Evolutionary conservation across 2,113 vertebrate species (phyloP).

Genomic region (Gymnobelideus leadbeateri): DNA sequence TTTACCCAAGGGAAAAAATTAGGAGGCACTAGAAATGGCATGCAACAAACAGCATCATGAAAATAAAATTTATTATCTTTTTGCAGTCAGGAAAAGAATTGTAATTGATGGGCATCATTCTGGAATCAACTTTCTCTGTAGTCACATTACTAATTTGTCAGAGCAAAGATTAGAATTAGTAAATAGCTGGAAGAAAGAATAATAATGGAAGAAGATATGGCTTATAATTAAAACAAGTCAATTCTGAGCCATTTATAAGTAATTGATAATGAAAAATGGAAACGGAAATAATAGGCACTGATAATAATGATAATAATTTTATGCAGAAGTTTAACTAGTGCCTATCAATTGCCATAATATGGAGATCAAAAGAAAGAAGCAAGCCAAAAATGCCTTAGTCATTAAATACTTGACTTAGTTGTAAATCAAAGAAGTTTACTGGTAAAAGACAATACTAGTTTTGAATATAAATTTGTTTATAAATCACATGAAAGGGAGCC

Average conservation of each 20-base stretch:
- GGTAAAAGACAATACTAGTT: neutral
- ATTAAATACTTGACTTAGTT: neutral
- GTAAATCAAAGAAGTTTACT: neutral
- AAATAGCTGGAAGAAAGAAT: neutral
- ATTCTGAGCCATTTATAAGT: neutral
- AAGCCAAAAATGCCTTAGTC: neutral
- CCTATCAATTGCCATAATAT: neutral
- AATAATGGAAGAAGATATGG: neutral
- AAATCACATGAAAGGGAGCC: neutral
- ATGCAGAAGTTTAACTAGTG: neutral
- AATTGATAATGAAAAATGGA: neutral
- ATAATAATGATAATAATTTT: neutral
- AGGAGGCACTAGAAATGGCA: neutral
- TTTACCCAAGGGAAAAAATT: neutral
- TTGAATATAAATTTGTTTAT: neutral
- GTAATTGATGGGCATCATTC: neutral
- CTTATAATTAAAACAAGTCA: neutral
- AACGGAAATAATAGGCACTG: neutral
- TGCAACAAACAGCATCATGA: neutral
- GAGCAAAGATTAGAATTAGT: neutral
- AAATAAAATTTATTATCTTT: neutral
- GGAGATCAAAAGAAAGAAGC: neutral
- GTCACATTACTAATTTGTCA: neutral
- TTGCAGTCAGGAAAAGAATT: neutral
- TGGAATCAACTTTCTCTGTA: neutral